Evolutionary conservation across 1,140 invertebrate species (phyloP), one percentile per base, ranked within the genome.

Genomic region (Monochamus saltuarius): DNA sequence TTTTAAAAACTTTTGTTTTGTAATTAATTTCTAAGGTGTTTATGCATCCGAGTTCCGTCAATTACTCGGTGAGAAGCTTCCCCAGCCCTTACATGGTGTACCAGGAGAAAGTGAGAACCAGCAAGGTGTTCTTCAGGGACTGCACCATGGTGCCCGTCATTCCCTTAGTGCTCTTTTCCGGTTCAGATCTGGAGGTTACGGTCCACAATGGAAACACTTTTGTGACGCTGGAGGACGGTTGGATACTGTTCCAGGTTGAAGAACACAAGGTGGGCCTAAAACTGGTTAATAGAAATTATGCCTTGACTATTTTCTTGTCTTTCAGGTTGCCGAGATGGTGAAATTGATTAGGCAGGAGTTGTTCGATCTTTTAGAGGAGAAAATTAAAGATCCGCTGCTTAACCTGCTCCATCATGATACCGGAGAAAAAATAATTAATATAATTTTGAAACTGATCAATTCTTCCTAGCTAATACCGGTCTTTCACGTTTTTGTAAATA

Each of bases 101-200:
- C 72, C 89, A 93, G 71, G 89, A 91, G 73, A 91, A 92, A 77
- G 84, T 94, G 35, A 90, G 90, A 75, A 94, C 90, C 0, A 86
- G 84, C 1, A 82, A 84, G 68, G 85, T 94, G 7, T 94, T 87
- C 71, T 86, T 94, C 19, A 82, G 89, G 59, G 91, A 94, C 71
- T 86, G 88, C 58, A 89, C 89, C 1, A 87, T 92, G 85, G 83
- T 94, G 19, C 87, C 90, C 0, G 81, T 89, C 17, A 77, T 91
- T 56, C 83, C 91, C 2, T 75, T 95, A n/a, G 83, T 94, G 4
- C 76, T 95, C 43, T 94, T 95, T 73, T 90, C 89, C 37, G 85
- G 87, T 36, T 83, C 83, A 67, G 83, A 84, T 66, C 77, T 92
- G 17, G 82, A 84, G 22, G 85, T 93, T 51, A 87, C 90, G 72